A percentile compares a stretch with the other conserved stretches of the same genome.
These are phyloP conservation scores for Psittacula echo DNA, from an alignment of 2,797 vertebrate species.

Conservation along the genomic window DNA sequence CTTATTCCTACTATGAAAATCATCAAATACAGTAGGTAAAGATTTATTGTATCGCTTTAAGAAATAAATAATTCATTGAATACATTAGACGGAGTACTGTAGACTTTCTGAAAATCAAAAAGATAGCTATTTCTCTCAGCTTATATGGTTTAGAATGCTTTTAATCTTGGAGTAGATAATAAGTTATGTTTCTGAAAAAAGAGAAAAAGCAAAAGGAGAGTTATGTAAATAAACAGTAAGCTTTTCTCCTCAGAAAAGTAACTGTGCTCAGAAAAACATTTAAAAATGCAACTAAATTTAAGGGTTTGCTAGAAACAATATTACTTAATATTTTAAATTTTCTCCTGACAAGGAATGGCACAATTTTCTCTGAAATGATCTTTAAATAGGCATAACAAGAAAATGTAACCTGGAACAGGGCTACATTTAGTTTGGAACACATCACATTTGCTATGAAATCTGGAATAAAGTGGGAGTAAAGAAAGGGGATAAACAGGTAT, in stretches of 20 bases:
- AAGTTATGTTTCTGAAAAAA: conserved; percentile 48
- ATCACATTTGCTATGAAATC: not conserved
- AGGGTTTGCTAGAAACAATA: not conserved
- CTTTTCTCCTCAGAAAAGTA: not conserved
- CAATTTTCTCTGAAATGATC: not conserved
- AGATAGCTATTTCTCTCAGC: conserved; percentile 48
- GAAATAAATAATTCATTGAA: conserved; percentile 77
- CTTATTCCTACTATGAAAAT: conserved; percentile 75
- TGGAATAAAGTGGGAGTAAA: not conserved
- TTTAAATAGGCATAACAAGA: not conserved
- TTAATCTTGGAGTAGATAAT: conserved; percentile 66
- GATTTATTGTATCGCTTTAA: conserved; percentile 73
- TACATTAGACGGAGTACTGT: conserved; percentile 69
- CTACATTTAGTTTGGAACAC: not conserved
- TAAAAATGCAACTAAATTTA: not conserved
- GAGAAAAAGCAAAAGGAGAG: not conserved
- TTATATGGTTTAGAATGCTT: conserved; percentile 66
- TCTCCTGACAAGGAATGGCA: not conserved
- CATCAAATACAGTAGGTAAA: conserved; percentile 70
- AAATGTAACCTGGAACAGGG: not conserved
- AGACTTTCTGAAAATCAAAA: conserved; percentile 72
- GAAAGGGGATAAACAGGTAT: not conserved
- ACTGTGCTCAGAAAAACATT: not conserved
- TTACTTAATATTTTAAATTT: not conserved
- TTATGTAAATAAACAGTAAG: conserved; percentile 19